A percentile compares a stretch with the other conserved stretches of the same genome.
phyloP scores from a whole-genome alignment of 2,888 invertebrate genomes.

The Ophion costatus region DNA sequence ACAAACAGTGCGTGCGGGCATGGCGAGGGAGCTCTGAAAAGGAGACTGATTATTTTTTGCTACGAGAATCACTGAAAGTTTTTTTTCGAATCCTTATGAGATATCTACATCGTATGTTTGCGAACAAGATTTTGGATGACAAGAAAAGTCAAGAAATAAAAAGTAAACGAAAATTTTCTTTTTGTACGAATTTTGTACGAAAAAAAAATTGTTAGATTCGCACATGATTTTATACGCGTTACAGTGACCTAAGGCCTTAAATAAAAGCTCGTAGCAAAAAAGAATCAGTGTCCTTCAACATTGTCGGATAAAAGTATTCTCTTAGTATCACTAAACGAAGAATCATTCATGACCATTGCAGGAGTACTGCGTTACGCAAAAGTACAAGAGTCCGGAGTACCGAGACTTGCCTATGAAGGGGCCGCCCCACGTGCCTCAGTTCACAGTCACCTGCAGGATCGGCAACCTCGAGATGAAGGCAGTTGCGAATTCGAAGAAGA shows the following conservation, averaged over 20 bases:
- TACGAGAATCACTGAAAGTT: too few relatives aligned
- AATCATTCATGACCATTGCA: slow-evolving; percentile 5
- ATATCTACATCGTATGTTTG: too few relatives aligned
- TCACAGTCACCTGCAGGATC: slow-evolving; percentile 48
- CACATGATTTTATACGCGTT: too few relatives aligned
- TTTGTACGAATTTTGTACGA: too few relatives aligned
- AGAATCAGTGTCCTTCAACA: neutral
- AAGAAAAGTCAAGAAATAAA: too few relatives aligned
- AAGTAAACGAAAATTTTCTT: too few relatives aligned
- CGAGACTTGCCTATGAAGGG: neutral
- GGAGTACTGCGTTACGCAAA: slow-evolving; percentile 35
- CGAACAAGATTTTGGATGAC: too few relatives aligned
- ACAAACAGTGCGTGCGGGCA: too few relatives aligned
- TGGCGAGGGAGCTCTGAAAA: too few relatives aligned
- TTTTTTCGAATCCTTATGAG: too few relatives aligned
- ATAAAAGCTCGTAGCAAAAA: too few relatives aligned
- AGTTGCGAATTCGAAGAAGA: slow-evolving; percentile 51
- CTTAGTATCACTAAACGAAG: neutral
- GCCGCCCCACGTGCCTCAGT: slow-evolving; percentile 43
- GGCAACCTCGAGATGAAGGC: slow-evolving; percentile 19
- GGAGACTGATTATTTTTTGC: neutral
- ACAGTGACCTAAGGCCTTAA: neutral
- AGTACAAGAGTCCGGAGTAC: slow-evolving; percentile 28
- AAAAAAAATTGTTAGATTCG: too few relatives aligned
- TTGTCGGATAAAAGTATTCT: neutral